phyloP scores from a whole-genome alignment of 2,797 vertebrate species.

The Cyprinodon diabolis region DNA sequence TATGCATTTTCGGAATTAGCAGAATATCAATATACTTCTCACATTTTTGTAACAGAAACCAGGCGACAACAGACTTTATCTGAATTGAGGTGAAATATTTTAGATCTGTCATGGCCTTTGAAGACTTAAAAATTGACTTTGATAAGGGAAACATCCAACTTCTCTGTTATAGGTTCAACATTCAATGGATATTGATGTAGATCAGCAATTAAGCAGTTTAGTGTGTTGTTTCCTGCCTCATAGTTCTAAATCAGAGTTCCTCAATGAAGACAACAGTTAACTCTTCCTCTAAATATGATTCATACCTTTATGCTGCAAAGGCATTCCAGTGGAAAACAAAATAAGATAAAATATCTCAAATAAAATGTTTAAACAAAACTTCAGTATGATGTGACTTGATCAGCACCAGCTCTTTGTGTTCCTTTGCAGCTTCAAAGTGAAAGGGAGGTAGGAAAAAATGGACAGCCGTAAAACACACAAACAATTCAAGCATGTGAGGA shows the following conservation, averaged over 20 bases:
- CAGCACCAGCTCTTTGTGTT: slow-evolving; percentile 43
- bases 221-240: not conserved
- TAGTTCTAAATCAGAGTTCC: not conserved
- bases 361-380: slow-evolving; percentile 13
- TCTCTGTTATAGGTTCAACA: too few species aligned
- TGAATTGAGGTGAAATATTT: too few species aligned
- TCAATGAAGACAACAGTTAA: not conserved
- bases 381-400: slow-evolving; percentile 17
- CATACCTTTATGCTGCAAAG: not conserved
- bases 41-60: too few species aligned
- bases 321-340: not conserved
- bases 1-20: too few species aligned
- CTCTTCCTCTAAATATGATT: not conserved
- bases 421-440: slow-evolving; percentile 46
- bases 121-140: too few species aligned
- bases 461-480: slow-evolving; percentile 57
- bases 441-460: slow-evolving; percentile 31
- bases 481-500: slow-evolving; percentile 44
- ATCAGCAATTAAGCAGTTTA: not conserved
- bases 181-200: not conserved
- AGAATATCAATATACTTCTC: too few species aligned
- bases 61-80: too few species aligned
- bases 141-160: too few species aligned
- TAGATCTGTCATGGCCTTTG: too few species aligned
- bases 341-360: not conserved